Evolutionary conservation across 2,113 vertebrate genomes (phyloP).

Genomic region (Saguinus imperator): DNA sequence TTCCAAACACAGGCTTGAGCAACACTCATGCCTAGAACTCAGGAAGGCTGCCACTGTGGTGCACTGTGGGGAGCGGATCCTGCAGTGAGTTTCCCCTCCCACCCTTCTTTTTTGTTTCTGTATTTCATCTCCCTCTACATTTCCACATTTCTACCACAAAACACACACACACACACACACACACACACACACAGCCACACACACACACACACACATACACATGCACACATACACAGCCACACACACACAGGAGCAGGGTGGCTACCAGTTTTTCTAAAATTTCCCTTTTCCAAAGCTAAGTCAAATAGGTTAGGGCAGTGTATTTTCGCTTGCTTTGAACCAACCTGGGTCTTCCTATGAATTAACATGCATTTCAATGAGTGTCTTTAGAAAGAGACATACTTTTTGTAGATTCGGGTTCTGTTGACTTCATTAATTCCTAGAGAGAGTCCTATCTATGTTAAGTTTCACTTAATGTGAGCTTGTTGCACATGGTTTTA

Average conservation of each 20-base stretch:
- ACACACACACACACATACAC: too few species aligned
- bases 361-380: background rate
- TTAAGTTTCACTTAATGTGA: background rate
- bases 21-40: background rate
- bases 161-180: background rate
- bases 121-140: background rate
- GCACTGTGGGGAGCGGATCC: fast-evolving
- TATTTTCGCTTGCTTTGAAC: background rate
- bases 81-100: background rate
- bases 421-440: background rate
- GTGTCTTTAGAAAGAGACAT: background rate
- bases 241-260: background rate
- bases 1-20: background rate
- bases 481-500: background rate
- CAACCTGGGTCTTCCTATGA: background rate
- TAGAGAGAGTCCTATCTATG: background rate
- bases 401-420: background rate
- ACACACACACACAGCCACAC: too few species aligned
- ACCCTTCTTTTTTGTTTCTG: background rate
- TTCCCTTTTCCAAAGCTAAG: slow-evolving; percentile 3
- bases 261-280: background rate
- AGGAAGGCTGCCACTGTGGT: background rate
- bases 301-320: background rate
- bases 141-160: fast-evolving
- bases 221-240: background rate